Evolutionary conservation across 2,113 vertebrate genomes (phyloP), one percentile per base, ranked within the genome.

Genomic region (Micromys minutus): DNA sequence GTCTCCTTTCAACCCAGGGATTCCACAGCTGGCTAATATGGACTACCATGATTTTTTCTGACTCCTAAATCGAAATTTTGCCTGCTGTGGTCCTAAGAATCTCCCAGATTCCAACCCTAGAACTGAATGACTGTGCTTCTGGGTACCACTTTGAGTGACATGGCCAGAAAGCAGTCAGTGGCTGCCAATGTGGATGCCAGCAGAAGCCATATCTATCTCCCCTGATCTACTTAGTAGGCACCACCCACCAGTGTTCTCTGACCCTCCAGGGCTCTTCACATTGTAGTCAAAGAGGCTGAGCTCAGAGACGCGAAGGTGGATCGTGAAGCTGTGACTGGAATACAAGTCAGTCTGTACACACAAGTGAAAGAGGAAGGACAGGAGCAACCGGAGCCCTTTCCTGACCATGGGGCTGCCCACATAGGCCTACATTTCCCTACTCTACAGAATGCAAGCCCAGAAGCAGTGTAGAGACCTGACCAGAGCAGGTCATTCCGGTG

Each of bases 191-290:
- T 29, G 22, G 24, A 12, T 0, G 0, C 34, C 3, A 57, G 52
- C 3, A 0, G 57, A 0, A 45, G 61, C n/a, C n/a, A 2, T 55
- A 3, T 17, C 0, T 24, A 0, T 1, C 21, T 55, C 21, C 81
- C n/a, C 8, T 31, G 36, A 29, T 36, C 24, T 5, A 42, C 39
- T 61, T 57, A 15, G 0, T 0, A 42, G 39, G 0, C 39, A 83
- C 50, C 69, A 39, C 36, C 76, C 36, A 21, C 1, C 4, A 8
- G 13, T 39, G 34, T 74, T 77, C 45, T 29, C 13, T 42, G 29
- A 2, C 11, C 31, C 76, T 29, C 2, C 1, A 67, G 45, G 42
- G 12, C 7, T 34, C 31, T 50, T 24, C 19, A 22, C 34, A 45
- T 39, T 47, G 75, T 77, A 61, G n/a, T 61, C 57, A 11, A 86